Evolutionary conservation across 2,888 invertebrate species (phyloP), one percentile per base, ranked within the genome.

Genomic region (Drosophila robusta): DNA sequence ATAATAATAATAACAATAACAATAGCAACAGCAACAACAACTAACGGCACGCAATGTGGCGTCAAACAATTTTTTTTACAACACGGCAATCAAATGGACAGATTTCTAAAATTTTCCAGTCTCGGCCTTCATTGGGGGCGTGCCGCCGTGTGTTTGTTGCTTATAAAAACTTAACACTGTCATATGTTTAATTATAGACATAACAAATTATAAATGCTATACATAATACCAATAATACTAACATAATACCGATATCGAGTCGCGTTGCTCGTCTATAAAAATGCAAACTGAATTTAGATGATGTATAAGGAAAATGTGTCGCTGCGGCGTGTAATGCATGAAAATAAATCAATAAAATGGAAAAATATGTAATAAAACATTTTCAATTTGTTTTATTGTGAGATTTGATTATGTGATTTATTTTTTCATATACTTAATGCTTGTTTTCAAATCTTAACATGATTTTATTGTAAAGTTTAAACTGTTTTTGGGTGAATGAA

Each of bases 41-140:
- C 54, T 36, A 54, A 18, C 41, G 63, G 74, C 72, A 73, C 60
- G 74, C 45, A 54, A 49, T 36, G 29, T 49, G 52, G 49, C 67
- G 36, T 24, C 49, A 75, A 70, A 46, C 63, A 47, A 87, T 85
- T 72, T 78, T 18, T 64, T 75, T 78, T 87, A 76, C 76, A 69
- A 70, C 39, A 68, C 70, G 80, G 80, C 80, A 82, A 86, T 88
- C 89, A 88, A 88, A 80, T 83, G 80, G 84, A 88, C 54, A 83
- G 66, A 88, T 88, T 83, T 83, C 60, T 66, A 83, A 83, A 83
- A 83, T 83, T 79, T 79, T 88, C 80, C 83, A 82, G 72, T 70
- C 73, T 77, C 65, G 67, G 75, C 66, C 87, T 64, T 57, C 70
- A 32, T 51, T 39, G 36, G 44, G 44, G 65, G 62, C 68, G 69